phyloP scores from a whole-genome alignment of 2,113 vertebrate genomes.

The Blennius ocellaris region DNA sequence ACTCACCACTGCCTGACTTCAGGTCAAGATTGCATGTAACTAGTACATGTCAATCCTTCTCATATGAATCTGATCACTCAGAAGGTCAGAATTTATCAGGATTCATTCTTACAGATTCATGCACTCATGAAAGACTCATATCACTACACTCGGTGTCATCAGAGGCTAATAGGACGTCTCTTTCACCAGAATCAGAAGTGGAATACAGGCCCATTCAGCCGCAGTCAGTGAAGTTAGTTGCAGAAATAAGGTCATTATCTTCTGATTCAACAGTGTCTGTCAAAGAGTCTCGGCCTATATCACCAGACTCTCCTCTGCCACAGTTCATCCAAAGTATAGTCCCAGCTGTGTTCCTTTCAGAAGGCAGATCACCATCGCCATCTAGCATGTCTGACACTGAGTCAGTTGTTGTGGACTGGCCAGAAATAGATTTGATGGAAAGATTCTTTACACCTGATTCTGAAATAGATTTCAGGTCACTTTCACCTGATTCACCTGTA shows the following conservation, averaged over 20 bases:
- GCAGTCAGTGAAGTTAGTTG: no score
- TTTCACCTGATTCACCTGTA: constrained; percentile 66
- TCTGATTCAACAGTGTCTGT: constrained; percentile 19
- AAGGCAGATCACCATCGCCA: constrained; percentile 30
- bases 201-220: no score
- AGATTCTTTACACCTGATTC: constrained; percentile 40
- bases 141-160: constrained; percentile 17
- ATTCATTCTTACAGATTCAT: background rate
- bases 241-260: constrained; percentile 16
- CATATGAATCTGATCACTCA: no score
- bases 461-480: constrained; percentile 37
- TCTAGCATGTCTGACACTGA: constrained; percentile 55
- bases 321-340: constrained; percentile 39
- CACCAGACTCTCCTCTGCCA: constrained; percentile 42
- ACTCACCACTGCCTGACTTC: no score
- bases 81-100: no score
- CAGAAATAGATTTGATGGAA: background rate
- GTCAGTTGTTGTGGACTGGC: constrained; percentile 17
- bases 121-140: no score
- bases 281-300: constrained; percentile 7
- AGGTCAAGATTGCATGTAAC: no score
- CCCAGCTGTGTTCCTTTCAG: background rate
- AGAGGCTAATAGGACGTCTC: background rate
- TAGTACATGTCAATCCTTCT: no score
- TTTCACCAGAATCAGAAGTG: constrained; percentile 60